Base-by-base conservation (phyloP, 1,140 invertebrate species). In the Cataglyphis hispanica region DNA sequence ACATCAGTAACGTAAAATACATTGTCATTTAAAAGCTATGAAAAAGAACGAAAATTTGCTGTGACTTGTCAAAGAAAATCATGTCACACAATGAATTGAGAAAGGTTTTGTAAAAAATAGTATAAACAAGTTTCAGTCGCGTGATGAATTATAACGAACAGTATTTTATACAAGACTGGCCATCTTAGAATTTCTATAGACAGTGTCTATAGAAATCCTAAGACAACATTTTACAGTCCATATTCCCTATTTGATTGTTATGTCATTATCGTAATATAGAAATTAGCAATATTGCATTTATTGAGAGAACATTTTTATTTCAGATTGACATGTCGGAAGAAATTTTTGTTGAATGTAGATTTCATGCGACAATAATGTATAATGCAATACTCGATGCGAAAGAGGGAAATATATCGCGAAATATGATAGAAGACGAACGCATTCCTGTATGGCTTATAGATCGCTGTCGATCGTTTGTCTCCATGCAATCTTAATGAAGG, bases 401-500 rank as follows among this genome's bases (percentile, higher is more conserved):
- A 60, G 25, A 10, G 5, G 0, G n/a, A 60, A 34, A 75, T 40
- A 40, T 0, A 60, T 58, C 37, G 22, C 1, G 25, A 0, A 11
- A 74, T 56, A 25, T 19, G 7, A 50, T 0, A 50, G 46, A 50
- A 16, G 46, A 5, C 2, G 5, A 10, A 4, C 0, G 0, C 3
- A n/a, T n/a, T 8, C 0, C 25, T 74, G 10, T 74, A 2, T 22
- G 16, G 22, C 8, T 75, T 75, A 60, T 34, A 75, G n/a, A 53
- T 27, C 16, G 16, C 8, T 31, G 53, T 60, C 22, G 16, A 25
- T 11, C 0, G 40, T 40, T 40, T 58, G 6, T 27, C 16, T 60
- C 2, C 22, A 75, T 75, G 4, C 53, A 74, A 74, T 58, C 56
- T 74, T 74, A 7, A 74, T 74, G 13, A 74, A 74, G 70, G 53